Evolutionary conservation across 64 coral and sea anemone genomes (phyloP), one percentile per base, ranked within the genome.

Genomic region (Cladopsammia gracilis): DNA sequence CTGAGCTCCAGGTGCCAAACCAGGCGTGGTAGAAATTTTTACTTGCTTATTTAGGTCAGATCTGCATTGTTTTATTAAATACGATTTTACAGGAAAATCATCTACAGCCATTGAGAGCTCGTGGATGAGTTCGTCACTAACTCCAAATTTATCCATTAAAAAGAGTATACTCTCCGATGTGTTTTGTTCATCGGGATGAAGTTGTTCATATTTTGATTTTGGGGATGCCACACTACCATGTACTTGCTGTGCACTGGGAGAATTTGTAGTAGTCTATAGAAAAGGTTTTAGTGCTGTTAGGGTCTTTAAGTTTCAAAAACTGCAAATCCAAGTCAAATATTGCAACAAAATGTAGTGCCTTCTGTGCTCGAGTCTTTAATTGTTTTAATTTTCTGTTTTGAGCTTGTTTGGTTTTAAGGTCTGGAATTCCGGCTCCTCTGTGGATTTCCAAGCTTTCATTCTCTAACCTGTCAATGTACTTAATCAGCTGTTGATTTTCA

Each of bases 131-230:
- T 34, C 34, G 34, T 34, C 34, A 34, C 34, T 2, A 34, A 34
- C 34, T 34, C 34, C 75, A 93, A 88, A 88, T 45, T 88, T 93
- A 48, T 94, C 92, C 71, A 94, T 76, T 48, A 83, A 71, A 77
- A 75, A 94, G 53, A 88, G 92, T 93, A 34, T 34, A 34, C 34
- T 34, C 48, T 93, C 92, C 5, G 88, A 64, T 68, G 22, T 88
- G 76, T 34, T 74, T 81, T 93, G 88, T 11, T 88, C 84, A 20
- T 93, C 51, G 34, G 34, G 34, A 34, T 34, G 34, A 34, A 34
- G 34, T 34, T 34, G 34, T 51, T 64, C 64, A 80, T 66, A 64
- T 16, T 71, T 66, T 64, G 70, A 72, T 70, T 79, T 79, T 88
- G 74, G 52, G 60, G 45, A 51, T 76, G 73, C 73, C 46, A 51